Conservation (phyloP, 2,113 vertebrate genomes). For the Zosterops japonicus region DNA sequence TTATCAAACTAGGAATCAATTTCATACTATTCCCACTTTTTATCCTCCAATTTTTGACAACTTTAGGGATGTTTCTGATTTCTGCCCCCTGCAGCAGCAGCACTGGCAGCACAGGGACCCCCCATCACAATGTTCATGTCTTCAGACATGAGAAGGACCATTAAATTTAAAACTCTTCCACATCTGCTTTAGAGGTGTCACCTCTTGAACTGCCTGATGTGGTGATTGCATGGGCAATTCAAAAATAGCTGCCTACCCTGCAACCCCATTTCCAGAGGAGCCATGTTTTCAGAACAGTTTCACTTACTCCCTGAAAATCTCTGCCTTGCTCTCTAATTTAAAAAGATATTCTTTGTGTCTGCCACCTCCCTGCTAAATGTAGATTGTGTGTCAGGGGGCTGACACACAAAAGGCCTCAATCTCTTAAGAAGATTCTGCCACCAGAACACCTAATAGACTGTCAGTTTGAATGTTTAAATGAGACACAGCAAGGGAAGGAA, state of each 20-base stretch:
- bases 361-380: conserved; percentile 27
- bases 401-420: conserved; percentile 51
- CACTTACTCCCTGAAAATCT: background rate
- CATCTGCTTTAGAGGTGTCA: background rate
- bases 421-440: conserved; percentile 46
- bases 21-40: background rate
- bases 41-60: background rate
- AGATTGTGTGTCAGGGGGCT: conserved; percentile 51
- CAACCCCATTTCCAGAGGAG: background rate
- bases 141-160: background rate
- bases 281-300: background rate
- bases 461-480: conserved; percentile 54
- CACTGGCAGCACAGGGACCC: background rate
- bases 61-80: background rate
- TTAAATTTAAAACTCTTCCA: background rate
- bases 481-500: background rate
- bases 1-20: background rate
- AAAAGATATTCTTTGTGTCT: conserved; percentile 19
- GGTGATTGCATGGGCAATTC: background rate
- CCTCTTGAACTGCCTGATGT: background rate
- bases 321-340: background rate
- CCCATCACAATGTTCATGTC: background rate
- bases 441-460: conserved; percentile 58
- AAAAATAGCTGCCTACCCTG: background rate
- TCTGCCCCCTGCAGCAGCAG: background rate